phyloP scores from a whole-genome alignment of 2,113 vertebrate species.

The Phainopepla nitens region DNA sequence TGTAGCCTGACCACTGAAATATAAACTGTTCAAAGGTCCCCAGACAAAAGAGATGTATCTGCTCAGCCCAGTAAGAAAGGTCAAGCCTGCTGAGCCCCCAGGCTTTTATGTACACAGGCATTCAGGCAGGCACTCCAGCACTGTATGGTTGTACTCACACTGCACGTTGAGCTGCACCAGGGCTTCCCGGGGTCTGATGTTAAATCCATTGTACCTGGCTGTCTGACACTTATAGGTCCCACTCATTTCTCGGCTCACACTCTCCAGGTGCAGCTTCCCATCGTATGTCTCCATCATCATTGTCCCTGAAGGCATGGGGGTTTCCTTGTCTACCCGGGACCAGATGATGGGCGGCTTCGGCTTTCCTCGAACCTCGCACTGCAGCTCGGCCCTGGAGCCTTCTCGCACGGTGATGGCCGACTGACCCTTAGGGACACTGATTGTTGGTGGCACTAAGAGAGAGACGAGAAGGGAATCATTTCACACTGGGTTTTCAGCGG shows the following conservation, averaged over 20 bases:
- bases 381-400: slow-evolving; percentile 84
- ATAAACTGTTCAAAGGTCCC: neutral
- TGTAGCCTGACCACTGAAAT: neutral
- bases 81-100: neutral
- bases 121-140: neutral
- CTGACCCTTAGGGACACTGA: slow-evolving; percentile 85
- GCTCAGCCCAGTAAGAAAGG: neutral
- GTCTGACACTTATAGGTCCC: slow-evolving; percentile 94
- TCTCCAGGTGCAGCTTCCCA: slow-evolving; percentile 85
- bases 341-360: slow-evolving; percentile 91
- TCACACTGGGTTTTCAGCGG: neutral
- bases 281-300: slow-evolving; percentile 80
- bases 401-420: slow-evolving; percentile 83
- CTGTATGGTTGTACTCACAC: slow-evolving; percentile 79
- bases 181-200: slow-evolving; percentile 89
- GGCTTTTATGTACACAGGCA: neutral
- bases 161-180: slow-evolving; percentile 92
- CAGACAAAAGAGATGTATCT: neutral
- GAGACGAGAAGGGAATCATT: neutral
- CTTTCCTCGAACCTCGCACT: slow-evolving; percentile 90
- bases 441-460: slow-evolving; percentile 84
- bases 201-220: slow-evolving; percentile 94
- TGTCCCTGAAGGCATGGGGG: slow-evolving; percentile 82
- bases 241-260: slow-evolving; percentile 87
- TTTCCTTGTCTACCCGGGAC: slow-evolving; percentile 91